Conservation (phyloP, 2,797 vertebrate genomes). For the Adrianichthys oophorus region DNA sequence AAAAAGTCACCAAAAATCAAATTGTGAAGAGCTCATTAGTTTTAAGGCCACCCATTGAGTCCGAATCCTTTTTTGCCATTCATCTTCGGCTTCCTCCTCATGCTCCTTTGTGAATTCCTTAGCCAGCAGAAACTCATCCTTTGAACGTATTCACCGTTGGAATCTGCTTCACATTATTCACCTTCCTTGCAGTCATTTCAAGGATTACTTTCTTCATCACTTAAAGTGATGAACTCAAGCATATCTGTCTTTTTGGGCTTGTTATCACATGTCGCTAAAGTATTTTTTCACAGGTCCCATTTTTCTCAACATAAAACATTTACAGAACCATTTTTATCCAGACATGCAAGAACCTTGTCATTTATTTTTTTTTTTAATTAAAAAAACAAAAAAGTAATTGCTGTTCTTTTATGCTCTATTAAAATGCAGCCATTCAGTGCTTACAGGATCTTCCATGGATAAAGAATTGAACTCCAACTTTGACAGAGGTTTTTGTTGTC, state of each 20-base stretch:
- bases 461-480: too few relatives aligned
- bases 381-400: too few relatives aligned
- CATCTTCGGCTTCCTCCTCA: slow-evolving; percentile 6
- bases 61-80: background rate
- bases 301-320: too few relatives aligned
- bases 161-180: slow-evolving; percentile 3
- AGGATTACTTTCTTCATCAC: slow-evolving; percentile 30
- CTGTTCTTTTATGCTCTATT: too few relatives aligned
- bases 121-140: background rate
- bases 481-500: too few relatives aligned
- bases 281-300: too few relatives aligned
- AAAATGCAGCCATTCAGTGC: too few relatives aligned
- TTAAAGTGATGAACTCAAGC: slow-evolving; percentile 17
- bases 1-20: slow-evolving; percentile 7
- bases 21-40: slow-evolving; percentile 53
- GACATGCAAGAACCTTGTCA: too few relatives aligned
- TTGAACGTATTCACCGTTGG: slow-evolving; percentile 37
- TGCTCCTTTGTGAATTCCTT: slow-evolving; percentile 4
- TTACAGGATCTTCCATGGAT: too few relatives aligned
- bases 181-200: slow-evolving; percentile 24
- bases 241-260: background rate
- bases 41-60: background rate
- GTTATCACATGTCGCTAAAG: background rate
- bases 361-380: too few relatives aligned
- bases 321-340: too few relatives aligned